Evolutionary conservation across 1,140 invertebrate species (phyloP).

Genomic region (Magallana gigas): DNA sequence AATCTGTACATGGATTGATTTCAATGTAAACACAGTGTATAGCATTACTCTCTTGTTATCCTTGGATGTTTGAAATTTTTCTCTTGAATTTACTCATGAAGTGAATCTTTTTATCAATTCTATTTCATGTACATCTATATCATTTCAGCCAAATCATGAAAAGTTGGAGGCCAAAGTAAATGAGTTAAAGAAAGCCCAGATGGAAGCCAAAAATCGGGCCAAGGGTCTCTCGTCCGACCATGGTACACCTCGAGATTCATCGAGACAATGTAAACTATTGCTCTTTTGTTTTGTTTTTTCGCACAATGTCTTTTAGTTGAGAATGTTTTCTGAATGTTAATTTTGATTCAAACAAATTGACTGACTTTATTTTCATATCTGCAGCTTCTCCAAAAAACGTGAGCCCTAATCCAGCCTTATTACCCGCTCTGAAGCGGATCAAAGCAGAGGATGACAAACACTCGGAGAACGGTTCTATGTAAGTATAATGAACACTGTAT

Average conservation of each 20-base stretch:
- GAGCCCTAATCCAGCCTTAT: slow-evolving; percentile 65
- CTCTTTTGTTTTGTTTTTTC: neutral
- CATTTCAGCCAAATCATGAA: slow-evolving; percentile 85
- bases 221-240: slow-evolving; percentile 71
- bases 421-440: slow-evolving; percentile 56
- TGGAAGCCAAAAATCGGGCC: slow-evolving; percentile 87
- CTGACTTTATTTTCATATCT: neutral
- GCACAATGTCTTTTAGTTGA: too few species aligned
- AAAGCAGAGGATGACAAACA: slow-evolving; percentile 63
- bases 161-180: slow-evolving; percentile 88
- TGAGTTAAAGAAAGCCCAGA: slow-evolving; percentile 86
- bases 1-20: too few species aligned
- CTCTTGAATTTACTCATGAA: too few species aligned
- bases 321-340: neutral
- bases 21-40: too few species aligned
- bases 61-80: neutral
- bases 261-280: slow-evolving; percentile 67
- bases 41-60: too few species aligned
- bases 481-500: slow-evolving; percentile 27
- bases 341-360: neutral
- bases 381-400: slow-evolving; percentile 72
- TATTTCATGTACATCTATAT: too few species aligned
- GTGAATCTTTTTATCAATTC: too few species aligned
- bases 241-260: slow-evolving; percentile 75
- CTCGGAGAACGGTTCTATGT: slow-evolving; percentile 59